Evolutionary conservation across 2,797 vertebrate species (phyloP).

Genomic region (Microchirus variegatus): DNA sequence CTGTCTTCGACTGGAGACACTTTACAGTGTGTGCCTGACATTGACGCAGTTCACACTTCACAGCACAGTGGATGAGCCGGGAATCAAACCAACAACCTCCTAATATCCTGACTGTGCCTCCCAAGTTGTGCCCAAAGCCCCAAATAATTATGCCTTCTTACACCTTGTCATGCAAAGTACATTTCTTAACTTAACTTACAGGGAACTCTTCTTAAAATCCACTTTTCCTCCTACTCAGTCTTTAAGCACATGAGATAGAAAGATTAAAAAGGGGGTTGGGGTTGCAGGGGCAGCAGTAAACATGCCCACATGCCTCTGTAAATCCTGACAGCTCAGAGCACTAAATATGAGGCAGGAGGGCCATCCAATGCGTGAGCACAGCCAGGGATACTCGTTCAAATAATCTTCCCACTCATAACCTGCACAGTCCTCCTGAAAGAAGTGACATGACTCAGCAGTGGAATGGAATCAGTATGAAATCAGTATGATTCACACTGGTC

Average conservation of each 20-base stretch:
- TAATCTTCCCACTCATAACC: constrained; percentile 42
- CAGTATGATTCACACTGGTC: constrained; percentile 5
- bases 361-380: constrained; percentile 14
- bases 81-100: background rate
- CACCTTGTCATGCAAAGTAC: too few species aligned
- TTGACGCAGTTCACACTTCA: background rate
- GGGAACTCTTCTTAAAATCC: background rate
- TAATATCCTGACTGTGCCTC: background rate
- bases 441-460: background rate
- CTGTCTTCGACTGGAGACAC: background rate
- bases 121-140: too few species aligned
- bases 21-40: background rate
- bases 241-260: constrained; percentile 7
- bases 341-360: constrained; percentile 32
- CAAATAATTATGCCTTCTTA: too few species aligned
- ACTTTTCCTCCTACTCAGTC: constrained; percentile 8
- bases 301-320: constrained; percentile 36
- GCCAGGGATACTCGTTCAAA: constrained; percentile 38
- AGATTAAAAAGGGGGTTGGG: background rate
- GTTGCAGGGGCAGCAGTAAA: constrained; percentile 15
- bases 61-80: background rate
- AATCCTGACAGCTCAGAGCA: constrained; percentile 47
- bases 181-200: too few species aligned
- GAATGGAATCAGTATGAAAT: constrained; percentile 11
- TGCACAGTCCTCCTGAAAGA: constrained; percentile 9